These are phyloP conservation scores for Enteromius fasciolatus DNA, from an alignment of 2,797 vertebrate genomes.

Conservation along the genomic window DNA sequence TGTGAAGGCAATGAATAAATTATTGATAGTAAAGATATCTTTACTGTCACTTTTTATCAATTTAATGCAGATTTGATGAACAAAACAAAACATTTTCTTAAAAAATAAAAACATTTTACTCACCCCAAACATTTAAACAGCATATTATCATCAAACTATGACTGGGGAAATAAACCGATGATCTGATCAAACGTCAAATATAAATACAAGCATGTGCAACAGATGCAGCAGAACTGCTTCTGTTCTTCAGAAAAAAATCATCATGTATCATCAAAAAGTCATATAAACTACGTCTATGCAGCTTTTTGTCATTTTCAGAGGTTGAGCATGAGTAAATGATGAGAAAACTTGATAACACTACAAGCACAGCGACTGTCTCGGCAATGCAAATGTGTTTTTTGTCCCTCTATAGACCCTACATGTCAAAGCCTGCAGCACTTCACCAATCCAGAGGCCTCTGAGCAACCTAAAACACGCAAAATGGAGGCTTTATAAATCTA, in stretches of 20 bases:
- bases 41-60: background rate
- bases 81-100: background rate
- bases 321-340: background rate
- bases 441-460: constrained; percentile 32
- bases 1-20: background rate
- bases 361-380: background rate
- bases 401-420: constrained; percentile 21
- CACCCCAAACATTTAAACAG: background rate
- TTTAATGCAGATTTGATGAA: background rate
- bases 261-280: background rate
- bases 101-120: background rate
- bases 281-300: background rate
- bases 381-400: background rate
- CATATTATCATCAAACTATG: background rate
- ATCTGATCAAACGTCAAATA: background rate
- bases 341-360: background rate
- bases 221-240: background rate
- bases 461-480: constrained; percentile 43
- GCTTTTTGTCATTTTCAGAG: background rate
- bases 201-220: background rate
- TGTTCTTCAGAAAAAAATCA: background rate
- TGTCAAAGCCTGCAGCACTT: constrained; percentile 42
- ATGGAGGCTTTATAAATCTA: constrained; percentile 7
- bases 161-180: background rate
- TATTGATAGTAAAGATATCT: background rate